phyloP scores from a whole-genome alignment of 2,797 vertebrate genomes.

The Garrulus glandarius region DNA sequence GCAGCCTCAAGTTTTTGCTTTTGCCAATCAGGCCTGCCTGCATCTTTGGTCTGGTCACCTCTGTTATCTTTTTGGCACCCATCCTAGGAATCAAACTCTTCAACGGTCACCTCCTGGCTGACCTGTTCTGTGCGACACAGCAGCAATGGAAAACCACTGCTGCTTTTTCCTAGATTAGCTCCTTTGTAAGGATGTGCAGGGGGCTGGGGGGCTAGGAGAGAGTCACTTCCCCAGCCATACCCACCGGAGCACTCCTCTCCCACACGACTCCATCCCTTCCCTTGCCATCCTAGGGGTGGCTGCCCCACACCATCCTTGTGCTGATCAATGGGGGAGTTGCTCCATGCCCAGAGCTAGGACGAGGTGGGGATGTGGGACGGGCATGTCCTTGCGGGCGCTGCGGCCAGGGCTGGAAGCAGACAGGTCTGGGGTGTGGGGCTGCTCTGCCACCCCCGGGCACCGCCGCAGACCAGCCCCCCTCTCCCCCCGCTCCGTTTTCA shows the following conservation, averaged over 20 bases:
- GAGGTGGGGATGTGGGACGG: background rate
- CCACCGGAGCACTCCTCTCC: rapidly evolving
- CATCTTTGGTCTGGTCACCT: background rate
- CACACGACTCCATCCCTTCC: background rate
- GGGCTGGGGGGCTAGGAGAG: background rate
- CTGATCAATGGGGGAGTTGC: background rate
- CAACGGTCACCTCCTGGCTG: background rate
- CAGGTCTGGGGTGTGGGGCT: background rate
- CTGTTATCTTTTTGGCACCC: background rate
- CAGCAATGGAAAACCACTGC: background rate
- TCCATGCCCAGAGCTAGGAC: background rate
- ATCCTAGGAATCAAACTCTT: background rate
- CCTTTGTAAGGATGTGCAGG: background rate
- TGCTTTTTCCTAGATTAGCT: background rate
- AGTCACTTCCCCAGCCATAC: background rate
- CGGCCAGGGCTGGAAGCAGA: background rate
- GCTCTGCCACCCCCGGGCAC: background rate
- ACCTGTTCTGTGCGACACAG: background rate
- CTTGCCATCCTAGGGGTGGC: background rate
- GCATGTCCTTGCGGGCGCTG: background rate
- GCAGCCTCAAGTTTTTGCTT: background rate
- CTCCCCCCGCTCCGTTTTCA: conserved; percentile 60
- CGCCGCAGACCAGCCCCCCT: background rate
- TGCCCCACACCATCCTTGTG: background rate
- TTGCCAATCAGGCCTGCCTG: background rate